phyloP scores from a whole-genome alignment of 2,797 vertebrate species.

The Poeciliopsis presidionis region DNA sequence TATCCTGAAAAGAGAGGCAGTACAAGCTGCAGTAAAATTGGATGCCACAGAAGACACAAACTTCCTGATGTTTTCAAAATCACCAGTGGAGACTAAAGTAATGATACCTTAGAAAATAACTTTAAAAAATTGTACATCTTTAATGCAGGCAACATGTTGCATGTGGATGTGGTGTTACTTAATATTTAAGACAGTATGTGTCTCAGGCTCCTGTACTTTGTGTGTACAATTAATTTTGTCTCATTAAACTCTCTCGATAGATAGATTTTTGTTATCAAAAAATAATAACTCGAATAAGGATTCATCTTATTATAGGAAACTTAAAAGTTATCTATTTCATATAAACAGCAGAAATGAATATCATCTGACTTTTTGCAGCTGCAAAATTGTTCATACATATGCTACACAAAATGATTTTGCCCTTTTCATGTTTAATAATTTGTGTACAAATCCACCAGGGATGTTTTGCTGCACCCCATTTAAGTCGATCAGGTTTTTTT shows the following conservation, averaged over 20 bases:
- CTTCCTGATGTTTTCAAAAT: conserved; percentile 56
- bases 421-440: background rate
- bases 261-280: background rate
- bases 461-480: conserved; percentile 2
- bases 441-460: background rate
- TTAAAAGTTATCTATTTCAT: conserved; percentile 14
- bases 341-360: conserved; percentile 3
- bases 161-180: conserved; percentile 1
- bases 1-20: conserved; percentile 37
- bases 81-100: conserved; percentile 38
- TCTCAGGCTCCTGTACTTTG: background rate
- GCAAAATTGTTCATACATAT: conserved; percentile 1
- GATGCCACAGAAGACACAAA: conserved; percentile 40
- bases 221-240: conserved; percentile 29
- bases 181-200: background rate
- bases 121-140: conserved; percentile 17
- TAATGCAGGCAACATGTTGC: background rate
- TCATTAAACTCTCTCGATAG: conserved; percentile 4
- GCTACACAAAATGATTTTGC: background rate
- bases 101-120: conserved; percentile 31
- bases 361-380: background rate
- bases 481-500: background rate
- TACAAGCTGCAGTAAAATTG: conserved; percentile 51
- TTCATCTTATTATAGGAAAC: conserved; percentile 10
- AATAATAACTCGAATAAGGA: background rate